Base-by-base conservation (phyloP, 2,797 vertebrate genomes). In the Chelonia mydas region DNA sequence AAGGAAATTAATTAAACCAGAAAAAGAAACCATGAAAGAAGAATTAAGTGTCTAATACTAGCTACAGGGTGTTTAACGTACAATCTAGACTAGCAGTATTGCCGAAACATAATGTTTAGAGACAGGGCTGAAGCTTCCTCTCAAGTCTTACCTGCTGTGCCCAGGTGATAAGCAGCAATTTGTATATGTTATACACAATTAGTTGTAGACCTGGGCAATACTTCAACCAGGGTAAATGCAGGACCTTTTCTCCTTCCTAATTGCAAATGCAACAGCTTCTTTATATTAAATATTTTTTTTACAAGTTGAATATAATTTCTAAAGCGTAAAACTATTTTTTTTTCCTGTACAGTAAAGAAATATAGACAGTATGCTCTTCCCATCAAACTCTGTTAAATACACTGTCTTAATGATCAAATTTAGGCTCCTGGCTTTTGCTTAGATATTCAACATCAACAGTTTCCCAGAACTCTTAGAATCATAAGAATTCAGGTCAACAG, bases 391-490 rank as follows among this genome's bases (percentile, higher is more conserved):
- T 74, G 77, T 81, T 85, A 37, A 59, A 41, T 51, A 17, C 77
- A 23, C 55, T 82, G 79, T 45, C 68, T 53, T 84, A 51, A 88
- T 88, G 61, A 89, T 41, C 93, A 86, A 86, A 57, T 8, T 91
- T 51, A 33, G 65, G 90, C 33, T 0, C 17, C n/a, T 6, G 12
- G 3, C 45, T 54, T 65, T 12, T 82, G 57, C 61, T 86, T 74
- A 65, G 51, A 83, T 50, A 90, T 3, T 95, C 45, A 65, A 53
- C 15, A 90, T 13, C 81, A 77, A 57, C 57, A 82, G 94, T 65
- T 93, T 61, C 90, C 89, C 81, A 89, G 76, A 91, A 79, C 51
- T 88, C 87, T 90, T 82, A 41, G 47, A 27, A 82, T 47, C 13
- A 21, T 13, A 68, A 51, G 59, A 92, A 84, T 41, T 76, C 37